These are phyloP conservation scores for Pseudococcus viburni DNA, from an alignment of 2,888 invertebrate genomes.

Conservation along the genomic window DNA sequence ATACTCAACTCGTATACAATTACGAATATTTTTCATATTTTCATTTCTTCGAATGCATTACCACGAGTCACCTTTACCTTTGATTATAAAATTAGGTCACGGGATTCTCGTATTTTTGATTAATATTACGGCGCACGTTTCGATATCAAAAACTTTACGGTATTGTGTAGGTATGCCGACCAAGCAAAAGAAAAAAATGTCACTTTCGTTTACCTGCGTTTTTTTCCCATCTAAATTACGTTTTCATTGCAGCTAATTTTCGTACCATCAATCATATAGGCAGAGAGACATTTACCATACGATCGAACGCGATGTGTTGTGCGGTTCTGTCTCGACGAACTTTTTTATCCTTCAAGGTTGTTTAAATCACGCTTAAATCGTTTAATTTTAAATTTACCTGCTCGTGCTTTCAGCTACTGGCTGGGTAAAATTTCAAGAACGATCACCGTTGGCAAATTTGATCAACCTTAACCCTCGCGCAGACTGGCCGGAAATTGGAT, in stretches of 20 bases:
- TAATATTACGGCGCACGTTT: conserved; percentile 44
- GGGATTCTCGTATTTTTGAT: conserved; percentile 53
- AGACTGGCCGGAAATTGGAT: not conserved
- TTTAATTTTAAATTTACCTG: conserved; percentile 35
- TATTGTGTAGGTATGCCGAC: not conserved
- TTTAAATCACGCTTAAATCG: conserved; percentile 26
- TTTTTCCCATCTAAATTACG: conserved; percentile 24
- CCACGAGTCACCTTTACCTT: conserved; percentile 45
- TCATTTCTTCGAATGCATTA: conserved; percentile 46
- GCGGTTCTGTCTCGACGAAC: not conserved
- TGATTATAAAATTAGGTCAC: conserved; percentile 52
- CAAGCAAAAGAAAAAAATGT: conserved; percentile 10
- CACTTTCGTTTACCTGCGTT: not conserved
- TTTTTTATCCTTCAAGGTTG: conserved; percentile 16
- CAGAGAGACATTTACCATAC: not conserved
- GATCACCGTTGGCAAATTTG: conserved; percentile 23
- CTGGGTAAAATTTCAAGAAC: not conserved
- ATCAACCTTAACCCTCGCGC: conserved; percentile 3
- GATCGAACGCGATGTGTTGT: not conserved
- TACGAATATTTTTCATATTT: conserved; percentile 36
- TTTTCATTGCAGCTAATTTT: conserved; percentile 35
- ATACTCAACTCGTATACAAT: not conserved
- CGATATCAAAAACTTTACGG: conserved; percentile 45
- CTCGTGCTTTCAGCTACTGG: not conserved
- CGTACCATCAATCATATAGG: conserved; percentile 21